Evolutionary conservation across 2,888 invertebrate species (phyloP).

Genomic region (Drosophila greeni): DNA sequence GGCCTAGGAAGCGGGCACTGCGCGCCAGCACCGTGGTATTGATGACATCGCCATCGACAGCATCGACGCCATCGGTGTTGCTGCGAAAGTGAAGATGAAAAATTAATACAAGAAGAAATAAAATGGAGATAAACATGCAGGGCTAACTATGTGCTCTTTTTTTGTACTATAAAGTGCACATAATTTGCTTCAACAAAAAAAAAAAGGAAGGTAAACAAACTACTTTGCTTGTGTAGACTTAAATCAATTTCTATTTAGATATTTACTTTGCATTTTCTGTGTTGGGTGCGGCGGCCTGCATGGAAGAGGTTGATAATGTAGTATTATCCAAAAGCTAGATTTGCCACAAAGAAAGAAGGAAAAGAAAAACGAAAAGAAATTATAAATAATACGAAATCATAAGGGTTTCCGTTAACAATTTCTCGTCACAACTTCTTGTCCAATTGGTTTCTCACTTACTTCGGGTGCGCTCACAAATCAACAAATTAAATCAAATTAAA

Average conservation of each 20-base stretch:
- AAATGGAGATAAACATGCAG: constrained; percentile 27
- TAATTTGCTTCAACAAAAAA: constrained; percentile 12
- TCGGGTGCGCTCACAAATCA: constrained; percentile 59
- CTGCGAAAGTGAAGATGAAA: background rate
- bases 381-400: constrained; percentile 45
- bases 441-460: constrained; percentile 56
- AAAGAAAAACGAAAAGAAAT: constrained; percentile 51
- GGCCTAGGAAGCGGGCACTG: constrained; percentile 90
- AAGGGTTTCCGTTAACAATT: constrained; percentile 9
- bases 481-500: constrained; percentile 33
- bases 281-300: constrained; percentile 80
- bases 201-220: constrained; percentile 9
- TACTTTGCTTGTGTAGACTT: constrained; percentile 44
- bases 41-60: constrained; percentile 80
- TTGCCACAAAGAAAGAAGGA: constrained; percentile 81
- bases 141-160: constrained; percentile 16
- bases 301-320: constrained; percentile 79
- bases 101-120: constrained; percentile 12
- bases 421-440: constrained; percentile 31
- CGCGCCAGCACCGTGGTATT: constrained; percentile 85
- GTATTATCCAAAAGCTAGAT: constrained; percentile 84
- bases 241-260: constrained; percentile 77
- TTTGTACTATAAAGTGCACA: constrained; percentile 24
- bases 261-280: constrained; percentile 83
- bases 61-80: constrained; percentile 74